Conservation (phyloP, 2,797 vertebrate genomes). For the Onychomys torridus region DNA sequence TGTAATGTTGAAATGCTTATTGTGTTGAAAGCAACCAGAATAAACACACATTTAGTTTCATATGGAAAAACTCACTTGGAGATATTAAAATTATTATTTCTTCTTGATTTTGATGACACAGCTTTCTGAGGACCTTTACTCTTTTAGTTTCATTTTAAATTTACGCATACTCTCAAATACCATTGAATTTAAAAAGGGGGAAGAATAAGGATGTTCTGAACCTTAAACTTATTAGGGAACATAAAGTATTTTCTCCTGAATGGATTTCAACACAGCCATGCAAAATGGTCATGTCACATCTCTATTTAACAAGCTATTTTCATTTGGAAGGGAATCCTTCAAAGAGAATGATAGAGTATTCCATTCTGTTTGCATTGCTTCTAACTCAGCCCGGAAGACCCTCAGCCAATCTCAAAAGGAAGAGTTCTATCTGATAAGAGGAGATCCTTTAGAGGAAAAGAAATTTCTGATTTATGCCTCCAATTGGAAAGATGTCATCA, state of each 20-base stretch:
- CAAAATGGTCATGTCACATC: conserved; percentile 15
- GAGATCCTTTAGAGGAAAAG: conserved; percentile 17
- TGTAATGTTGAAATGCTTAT: background rate
- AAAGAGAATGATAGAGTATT: conserved; percentile 41
- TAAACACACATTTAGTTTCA: background rate
- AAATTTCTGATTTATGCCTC: conserved; percentile 68
- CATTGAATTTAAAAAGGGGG: conserved; percentile 8
- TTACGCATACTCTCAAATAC: background rate
- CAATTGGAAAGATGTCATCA: conserved; percentile 54
- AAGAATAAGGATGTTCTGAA: background rate
- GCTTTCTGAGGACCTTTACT: background rate
- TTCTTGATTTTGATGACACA: background rate
- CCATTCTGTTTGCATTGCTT: conserved; percentile 26
- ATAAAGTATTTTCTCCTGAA: conserved; percentile 39
- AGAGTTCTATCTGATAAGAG: conserved; percentile 44
- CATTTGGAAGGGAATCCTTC: conserved; percentile 45
- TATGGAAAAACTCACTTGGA: conserved; percentile 8
- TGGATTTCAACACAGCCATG: background rate
- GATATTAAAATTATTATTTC: conserved; percentile 28
- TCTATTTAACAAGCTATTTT: conserved; percentile 60
- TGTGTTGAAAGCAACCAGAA: background rate
- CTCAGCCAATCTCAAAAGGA: conserved; percentile 56
- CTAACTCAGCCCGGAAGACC: conserved; percentile 6
- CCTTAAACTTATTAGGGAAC: conserved; percentile 49
- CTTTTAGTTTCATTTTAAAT: conserved; percentile 41